A percentile compares a stretch with the other conserved stretches of the same genome.
phyloP scores from a whole-genome alignment of 2,888 invertebrate species.

The Augochlorella aurata region DNA sequence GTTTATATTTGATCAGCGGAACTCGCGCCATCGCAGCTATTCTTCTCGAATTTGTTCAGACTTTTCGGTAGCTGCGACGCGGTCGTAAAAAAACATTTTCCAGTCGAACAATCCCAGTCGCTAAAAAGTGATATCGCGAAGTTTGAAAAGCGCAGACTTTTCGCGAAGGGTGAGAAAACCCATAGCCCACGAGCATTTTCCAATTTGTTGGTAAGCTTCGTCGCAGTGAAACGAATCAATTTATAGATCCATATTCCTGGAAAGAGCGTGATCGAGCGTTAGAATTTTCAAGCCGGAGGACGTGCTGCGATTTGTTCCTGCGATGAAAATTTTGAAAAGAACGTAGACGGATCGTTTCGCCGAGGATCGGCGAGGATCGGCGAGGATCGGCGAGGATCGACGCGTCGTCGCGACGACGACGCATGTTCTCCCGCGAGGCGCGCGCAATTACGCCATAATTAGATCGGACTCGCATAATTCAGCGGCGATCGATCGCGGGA shows the following conservation, averaged over 20 bases:
- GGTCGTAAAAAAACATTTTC: neutral
- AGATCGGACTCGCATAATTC: neutral
- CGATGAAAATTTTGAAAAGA: neutral
- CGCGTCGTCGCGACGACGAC: neutral
- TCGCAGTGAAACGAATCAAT: too few relatives aligned
- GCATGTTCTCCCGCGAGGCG: neutral
- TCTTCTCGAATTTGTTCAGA: neutral
- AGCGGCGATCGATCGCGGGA: neutral
- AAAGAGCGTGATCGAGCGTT: too few relatives aligned
- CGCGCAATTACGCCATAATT: neutral
- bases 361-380: neutral
- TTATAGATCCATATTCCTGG: too few relatives aligned
- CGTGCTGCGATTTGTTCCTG: too few relatives aligned
- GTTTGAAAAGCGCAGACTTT: neutral
- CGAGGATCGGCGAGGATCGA: neutral
- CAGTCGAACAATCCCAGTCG: too few relatives aligned
- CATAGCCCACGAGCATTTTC: too few relatives aligned
- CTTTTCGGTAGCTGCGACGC: neutral
- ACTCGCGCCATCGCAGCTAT: too few relatives aligned
- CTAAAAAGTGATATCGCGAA: neutral
- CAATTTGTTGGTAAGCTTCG: too few relatives aligned
- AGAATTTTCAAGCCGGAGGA: too few relatives aligned
- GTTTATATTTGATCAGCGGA: neutral
- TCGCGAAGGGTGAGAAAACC: neutral
- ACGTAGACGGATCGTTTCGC: neutral